A percentile compares a stretch with the other conserved stretches of the same genome.
phyloP scores from a whole-genome alignment of 2,113 vertebrate genomes.

The Ceyx melanurus region DNA sequence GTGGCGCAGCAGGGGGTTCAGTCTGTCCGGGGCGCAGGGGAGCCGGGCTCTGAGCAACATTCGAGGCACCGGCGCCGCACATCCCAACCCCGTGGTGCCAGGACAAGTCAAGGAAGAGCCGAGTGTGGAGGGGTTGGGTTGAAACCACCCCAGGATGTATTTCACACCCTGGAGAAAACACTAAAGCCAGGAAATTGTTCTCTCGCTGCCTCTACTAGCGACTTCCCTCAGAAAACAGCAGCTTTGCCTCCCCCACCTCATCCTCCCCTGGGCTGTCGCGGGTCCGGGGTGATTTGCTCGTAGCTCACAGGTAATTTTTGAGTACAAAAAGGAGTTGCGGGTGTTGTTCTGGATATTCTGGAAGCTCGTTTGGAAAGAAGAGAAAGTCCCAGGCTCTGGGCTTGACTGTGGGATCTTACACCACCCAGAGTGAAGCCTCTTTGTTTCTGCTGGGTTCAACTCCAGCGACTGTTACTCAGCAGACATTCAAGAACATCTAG shows the following conservation, averaged over 20 bases:
- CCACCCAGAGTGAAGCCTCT: not conserved
- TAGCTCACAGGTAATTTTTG: not conserved
- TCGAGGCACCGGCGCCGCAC: not conserved
- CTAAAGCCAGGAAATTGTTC: fast-evolving
- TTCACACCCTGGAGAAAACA: not conserved
- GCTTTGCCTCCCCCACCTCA: not conserved
- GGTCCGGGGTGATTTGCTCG: not conserved
- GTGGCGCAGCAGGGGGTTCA: fast-evolving
- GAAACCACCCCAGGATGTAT: too few relatives aligned
- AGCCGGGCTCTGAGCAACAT: fast-evolving
- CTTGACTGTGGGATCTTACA: not conserved
- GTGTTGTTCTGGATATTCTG: not conserved
- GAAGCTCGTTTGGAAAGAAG: not conserved
- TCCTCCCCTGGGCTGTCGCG: not conserved
- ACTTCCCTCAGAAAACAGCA: not conserved
- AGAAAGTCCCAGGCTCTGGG: not conserved
- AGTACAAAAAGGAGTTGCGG: not conserved
- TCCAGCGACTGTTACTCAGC: not conserved
- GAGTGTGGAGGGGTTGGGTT: fast-evolving
- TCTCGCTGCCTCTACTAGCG: fast-evolving
- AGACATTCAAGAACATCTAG: slow-evolving; percentile 24
- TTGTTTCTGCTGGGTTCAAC: slow-evolving; percentile 23
- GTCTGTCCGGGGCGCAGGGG: fast-evolving
- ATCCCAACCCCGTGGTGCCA: fast-evolving
- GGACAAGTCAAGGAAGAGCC: not conserved